Percentiles rank a stretch among this genome's conserved stretches.
Evolutionary conservation across 2,888 invertebrate genomes (phyloP).

Genomic region (Caenorhabditis sp.): DNA sequence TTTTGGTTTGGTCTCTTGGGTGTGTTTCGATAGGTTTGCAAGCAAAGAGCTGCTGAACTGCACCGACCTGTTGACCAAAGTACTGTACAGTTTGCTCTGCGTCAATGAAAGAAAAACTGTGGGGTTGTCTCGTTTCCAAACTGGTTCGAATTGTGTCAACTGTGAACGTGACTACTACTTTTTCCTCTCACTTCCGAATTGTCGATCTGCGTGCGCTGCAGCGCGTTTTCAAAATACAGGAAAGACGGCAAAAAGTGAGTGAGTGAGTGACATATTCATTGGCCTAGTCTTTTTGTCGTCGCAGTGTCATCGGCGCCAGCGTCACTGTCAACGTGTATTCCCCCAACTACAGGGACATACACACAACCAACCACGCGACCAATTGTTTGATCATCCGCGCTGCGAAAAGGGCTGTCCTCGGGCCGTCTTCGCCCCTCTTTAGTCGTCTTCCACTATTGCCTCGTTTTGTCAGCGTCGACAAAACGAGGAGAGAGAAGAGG

Average conservation of each 20-base stretch:
- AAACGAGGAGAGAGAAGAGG: conserved; percentile 31
- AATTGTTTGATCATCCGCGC: conserved; percentile 50
- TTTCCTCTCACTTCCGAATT: no score
- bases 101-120: neutral
- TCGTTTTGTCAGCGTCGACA: conserved; percentile 37
- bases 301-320: conserved; percentile 4
- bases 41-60: neutral
- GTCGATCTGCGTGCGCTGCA: no score
- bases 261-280: conserved; percentile 14
- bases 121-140: conserved; percentile 1
- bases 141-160: neutral
- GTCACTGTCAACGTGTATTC: conserved; percentile 25
- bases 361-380: conserved; percentile 46
- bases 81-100: conserved; percentile 2
- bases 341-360: conserved; percentile 17
- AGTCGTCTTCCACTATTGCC: conserved; percentile 11
- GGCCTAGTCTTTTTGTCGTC: conserved; percentile 6
- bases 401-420: conserved; percentile 52
- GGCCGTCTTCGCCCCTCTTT: no score
- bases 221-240: conserved; percentile 2
- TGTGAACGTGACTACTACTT: no score
- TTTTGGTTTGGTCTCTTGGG: conserved; percentile 16
- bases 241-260: neutral
- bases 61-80: conserved; percentile 4
- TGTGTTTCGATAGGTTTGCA: neutral